A percentile compares a stretch with the other conserved stretches of the same genome.
Evolutionary conservation across 2,797 vertebrate genomes (phyloP).

Genomic region (Sebastolobus altivelis): DNA sequence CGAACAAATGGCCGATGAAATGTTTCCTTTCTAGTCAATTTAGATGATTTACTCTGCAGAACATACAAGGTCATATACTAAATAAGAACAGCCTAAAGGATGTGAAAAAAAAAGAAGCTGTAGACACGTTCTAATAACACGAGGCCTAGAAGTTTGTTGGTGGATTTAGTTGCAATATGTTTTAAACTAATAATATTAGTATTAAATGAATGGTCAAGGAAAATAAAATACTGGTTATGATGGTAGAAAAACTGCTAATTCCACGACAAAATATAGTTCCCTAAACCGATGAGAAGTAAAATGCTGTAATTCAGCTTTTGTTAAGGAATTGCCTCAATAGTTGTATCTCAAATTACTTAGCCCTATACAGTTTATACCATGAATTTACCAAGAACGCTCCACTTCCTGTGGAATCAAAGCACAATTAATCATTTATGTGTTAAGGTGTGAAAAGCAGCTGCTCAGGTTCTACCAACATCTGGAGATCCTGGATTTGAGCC

Average conservation of each 20-base stretch:
- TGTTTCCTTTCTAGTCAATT: background rate
- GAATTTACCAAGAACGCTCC: constrained; percentile 6
- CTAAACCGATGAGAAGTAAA: background rate
- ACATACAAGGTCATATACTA: background rate
- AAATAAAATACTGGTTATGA: background rate
- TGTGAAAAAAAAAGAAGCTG: too few relatives aligned
- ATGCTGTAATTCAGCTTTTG: background rate
- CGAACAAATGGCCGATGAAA: constrained; percentile 12
- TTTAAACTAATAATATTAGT: background rate
- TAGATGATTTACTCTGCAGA: constrained; percentile 6
- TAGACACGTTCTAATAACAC: background rate
- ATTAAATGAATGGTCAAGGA: background rate
- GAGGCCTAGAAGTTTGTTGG: background rate
- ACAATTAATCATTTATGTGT: constrained; percentile 64
- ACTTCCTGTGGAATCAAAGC: constrained; percentile 38
- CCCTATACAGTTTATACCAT: background rate
- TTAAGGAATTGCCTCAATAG: background rate
- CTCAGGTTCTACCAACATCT: constrained; percentile 66
- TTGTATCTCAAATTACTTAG: background rate
- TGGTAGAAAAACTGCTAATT: background rate
- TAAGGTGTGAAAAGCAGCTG: constrained; percentile 61
- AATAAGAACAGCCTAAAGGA: background rate
- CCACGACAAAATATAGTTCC: background rate
- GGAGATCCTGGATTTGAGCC: constrained; percentile 64
- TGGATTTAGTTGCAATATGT: background rate